Percentiles rank a stretch among this genome's conserved stretches.
These are phyloP conservation scores for Brachionus paranguensis DNA, from an alignment of 1,140 invertebrate genomes.

Conservation along the genomic window DNA sequence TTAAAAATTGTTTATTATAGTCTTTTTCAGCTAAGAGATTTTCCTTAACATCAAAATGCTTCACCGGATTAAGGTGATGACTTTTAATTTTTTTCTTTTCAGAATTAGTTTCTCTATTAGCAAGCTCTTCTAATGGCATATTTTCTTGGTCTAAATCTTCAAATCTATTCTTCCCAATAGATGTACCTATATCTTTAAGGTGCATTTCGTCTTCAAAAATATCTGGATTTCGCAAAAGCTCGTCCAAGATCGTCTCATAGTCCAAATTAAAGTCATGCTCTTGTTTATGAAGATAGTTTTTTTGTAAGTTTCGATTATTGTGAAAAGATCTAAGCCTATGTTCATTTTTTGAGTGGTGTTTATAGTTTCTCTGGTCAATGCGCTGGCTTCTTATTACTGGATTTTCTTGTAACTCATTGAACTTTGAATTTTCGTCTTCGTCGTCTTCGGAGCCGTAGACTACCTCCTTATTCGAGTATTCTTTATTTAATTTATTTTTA, in stretches of 20 bases:
- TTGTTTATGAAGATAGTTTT: background rate
- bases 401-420: background rate
- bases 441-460: background rate
- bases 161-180: constrained; percentile 19
- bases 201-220: constrained; percentile 28
- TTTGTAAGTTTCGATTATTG: constrained; percentile 22
- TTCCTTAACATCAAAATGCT: constrained; percentile 19
- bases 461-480: constrained; percentile 16
- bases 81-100: background rate
- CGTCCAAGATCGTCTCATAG: background rate
- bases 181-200: constrained; percentile 4
- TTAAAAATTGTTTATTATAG: constrained; percentile 22
- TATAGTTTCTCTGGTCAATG: background rate
- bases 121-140: background rate
- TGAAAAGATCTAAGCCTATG: constrained; percentile 9
- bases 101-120: background rate
- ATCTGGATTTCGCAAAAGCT: constrained; percentile 10
- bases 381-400: constrained; percentile 1
- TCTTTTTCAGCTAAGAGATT: background rate
- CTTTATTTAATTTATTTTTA: background rate
- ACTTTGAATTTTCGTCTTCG: background rate
- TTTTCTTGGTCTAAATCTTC: constrained; percentile 29
- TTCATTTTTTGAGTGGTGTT: background rate
- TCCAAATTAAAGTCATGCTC: constrained; percentile 3
- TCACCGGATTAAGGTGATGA: background rate